Percentiles rank a stretch among this genome's conserved stretches.
Evolutionary conservation across 2,888 invertebrate genomes (phyloP).

Genomic region (Drosophila monieri): DNA sequence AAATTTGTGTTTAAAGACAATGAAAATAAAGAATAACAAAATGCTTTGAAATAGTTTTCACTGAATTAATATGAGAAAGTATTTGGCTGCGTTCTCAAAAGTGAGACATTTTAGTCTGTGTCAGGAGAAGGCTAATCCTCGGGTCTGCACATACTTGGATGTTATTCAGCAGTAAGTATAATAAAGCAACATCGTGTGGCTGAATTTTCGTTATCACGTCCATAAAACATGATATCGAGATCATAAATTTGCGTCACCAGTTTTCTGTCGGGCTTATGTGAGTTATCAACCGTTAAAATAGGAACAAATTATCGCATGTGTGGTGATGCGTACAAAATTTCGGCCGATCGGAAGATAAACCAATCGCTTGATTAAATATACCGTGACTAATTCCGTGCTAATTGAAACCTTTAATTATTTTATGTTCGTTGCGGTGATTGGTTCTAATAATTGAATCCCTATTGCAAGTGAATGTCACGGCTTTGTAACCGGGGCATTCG

Average conservation of each 20-base stretch:
- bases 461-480: slow-evolving; percentile 22
- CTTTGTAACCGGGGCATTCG: slow-evolving; percentile 1
- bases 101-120: slow-evolving; percentile 2
- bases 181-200: slow-evolving; percentile 1
- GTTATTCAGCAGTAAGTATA: slow-evolving; percentile 58
- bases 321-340: slow-evolving; percentile 14
- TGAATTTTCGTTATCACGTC: slow-evolving; percentile 18
- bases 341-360: slow-evolving; percentile 13
- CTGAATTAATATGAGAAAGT: slow-evolving; percentile 36
- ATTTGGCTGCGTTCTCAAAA: slow-evolving; percentile 3
- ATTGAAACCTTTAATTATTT: slow-evolving; percentile 26
- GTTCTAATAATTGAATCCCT: slow-evolving; percentile 27
- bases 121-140: not conserved
- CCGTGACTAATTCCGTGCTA: slow-evolving; percentile 65
- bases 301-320: slow-evolving; percentile 22
- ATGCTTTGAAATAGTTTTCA: slow-evolving; percentile 29
- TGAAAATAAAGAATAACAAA: slow-evolving; percentile 5
- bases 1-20: slow-evolving; percentile 47
- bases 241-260: slow-evolving; percentile 23
- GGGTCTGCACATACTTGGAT: slow-evolving; percentile 24
- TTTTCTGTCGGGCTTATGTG: slow-evolving; percentile 15
- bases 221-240: slow-evolving; percentile 12
- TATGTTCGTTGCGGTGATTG: slow-evolving; percentile 14
- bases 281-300: slow-evolving; percentile 8
- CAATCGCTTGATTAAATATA: slow-evolving; percentile 35